Conservation (phyloP, 2,888 invertebrate genomes). For the Xestia sexstrigata region DNA sequence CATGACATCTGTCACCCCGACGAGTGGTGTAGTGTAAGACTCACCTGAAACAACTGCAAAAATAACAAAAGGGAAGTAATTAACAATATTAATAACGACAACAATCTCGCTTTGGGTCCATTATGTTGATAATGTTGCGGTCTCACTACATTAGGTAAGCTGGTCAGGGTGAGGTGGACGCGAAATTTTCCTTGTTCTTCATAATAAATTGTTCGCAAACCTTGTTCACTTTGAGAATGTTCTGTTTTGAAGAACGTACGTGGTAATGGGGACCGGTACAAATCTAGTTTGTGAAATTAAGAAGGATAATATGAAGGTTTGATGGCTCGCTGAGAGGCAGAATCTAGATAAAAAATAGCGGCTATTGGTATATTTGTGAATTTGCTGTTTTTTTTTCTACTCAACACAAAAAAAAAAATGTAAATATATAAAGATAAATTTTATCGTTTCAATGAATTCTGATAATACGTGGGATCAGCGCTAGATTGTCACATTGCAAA, state of each 20-base stretch:
- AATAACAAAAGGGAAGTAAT: conserved; percentile 26
- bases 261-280: conserved; percentile 26
- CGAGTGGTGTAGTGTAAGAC: background rate
- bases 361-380: background rate
- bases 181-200: conserved; percentile 59
- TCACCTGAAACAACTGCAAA: background rate
- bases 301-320: background rate
- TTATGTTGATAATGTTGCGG: conserved; percentile 40
- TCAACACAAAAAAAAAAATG: background rate
- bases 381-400: background rate
- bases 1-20: background rate
- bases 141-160: conserved; percentile 50
- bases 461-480: background rate
- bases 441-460: background rate
- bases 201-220: conserved; percentile 46
- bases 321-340: background rate
- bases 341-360: background rate
- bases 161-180: conserved; percentile 62
- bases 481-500: background rate
- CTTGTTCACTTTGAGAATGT: conserved; percentile 48
- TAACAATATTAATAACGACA: conserved; percentile 30
- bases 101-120: conserved; percentile 26
- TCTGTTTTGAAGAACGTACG: conserved; percentile 31
- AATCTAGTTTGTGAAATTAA: background rate
- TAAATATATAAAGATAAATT: background rate